These are phyloP conservation scores for Neostethus bicornis DNA, from an alignment of 2,797 vertebrate species.

Conservation along the genomic window DNA sequence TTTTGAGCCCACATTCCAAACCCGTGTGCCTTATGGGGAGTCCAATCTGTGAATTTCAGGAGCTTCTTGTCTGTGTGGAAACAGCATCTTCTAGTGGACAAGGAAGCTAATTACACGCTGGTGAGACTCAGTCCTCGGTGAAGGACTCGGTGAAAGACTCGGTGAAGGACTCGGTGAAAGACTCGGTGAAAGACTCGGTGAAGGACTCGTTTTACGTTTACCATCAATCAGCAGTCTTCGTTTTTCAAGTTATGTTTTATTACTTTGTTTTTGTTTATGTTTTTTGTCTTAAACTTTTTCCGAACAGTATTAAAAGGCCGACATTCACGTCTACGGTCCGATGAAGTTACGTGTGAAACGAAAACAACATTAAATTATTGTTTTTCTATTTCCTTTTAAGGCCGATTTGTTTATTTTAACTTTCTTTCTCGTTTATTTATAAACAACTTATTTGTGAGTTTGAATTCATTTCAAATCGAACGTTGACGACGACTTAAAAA, in stretches of 20 bases:
- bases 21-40: slow-evolving; percentile 57
- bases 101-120: slow-evolving; percentile 1
- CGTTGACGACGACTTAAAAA: slow-evolving; percentile 54
- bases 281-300: slow-evolving; percentile 2
- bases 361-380: slow-evolving; percentile 4
- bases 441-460: too few relatives aligned
- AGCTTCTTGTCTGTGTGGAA: slow-evolving; percentile 24
- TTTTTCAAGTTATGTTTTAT: slow-evolving; percentile 42
- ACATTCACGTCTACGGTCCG: neutral
- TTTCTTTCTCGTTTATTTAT: too few relatives aligned
- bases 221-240: slow-evolving; percentile 33
- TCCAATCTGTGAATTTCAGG: slow-evolving; percentile 16
- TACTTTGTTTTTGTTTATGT: slow-evolving; percentile 16
- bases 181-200: slow-evolving; percentile 33
- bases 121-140: slow-evolving; percentile 29
- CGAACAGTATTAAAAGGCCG: slow-evolving; percentile 32
- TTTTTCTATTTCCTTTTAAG: neutral
- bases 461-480: slow-evolving; percentile 7
- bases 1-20: slow-evolving; percentile 21
- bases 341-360: slow-evolving; percentile 1
- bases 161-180: slow-evolving; percentile 44
- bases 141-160: slow-evolving; percentile 43
- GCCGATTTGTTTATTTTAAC: slow-evolving; percentile 9
- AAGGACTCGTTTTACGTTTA: slow-evolving; percentile 35
- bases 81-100: slow-evolving; percentile 54